These are phyloP conservation scores for Drosophila tsacasi DNA, from an alignment of 1,140 invertebrate species.

Conservation along the genomic window DNA sequence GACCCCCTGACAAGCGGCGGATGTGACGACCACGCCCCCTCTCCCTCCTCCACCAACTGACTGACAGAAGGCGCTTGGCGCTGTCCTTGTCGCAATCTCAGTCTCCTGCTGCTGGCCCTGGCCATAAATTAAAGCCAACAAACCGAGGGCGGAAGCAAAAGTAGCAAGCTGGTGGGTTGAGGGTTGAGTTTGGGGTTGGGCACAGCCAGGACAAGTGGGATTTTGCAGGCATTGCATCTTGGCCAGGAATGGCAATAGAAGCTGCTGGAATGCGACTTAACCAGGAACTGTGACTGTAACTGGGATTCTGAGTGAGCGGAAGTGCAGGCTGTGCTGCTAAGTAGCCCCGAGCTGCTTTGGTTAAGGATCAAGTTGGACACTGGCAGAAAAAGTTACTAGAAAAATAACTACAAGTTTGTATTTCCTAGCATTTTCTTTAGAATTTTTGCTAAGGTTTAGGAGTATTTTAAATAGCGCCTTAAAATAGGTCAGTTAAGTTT, in stretches of 20 bases:
- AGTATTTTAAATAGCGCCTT: conserved; percentile 72
- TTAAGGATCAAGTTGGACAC: conserved; percentile 67
- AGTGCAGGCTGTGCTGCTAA: conserved; percentile 71
- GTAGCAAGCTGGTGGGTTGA: conserved; percentile 44
- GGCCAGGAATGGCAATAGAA: conserved; percentile 14
- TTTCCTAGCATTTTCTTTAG: background rate
- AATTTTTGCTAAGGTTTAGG: fast-evolving
- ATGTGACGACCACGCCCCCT: conserved; percentile 52
- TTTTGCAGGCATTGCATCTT: conserved; percentile 77
- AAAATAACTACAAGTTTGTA: no score
- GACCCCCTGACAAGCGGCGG: conserved; percentile 63
- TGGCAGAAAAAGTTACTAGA: background rate
- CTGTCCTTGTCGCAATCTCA: conserved; percentile 31
- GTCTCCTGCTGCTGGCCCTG: conserved; percentile 58
- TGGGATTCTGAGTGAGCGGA: conserved; percentile 40
- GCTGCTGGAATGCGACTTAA: background rate
- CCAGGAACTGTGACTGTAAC: conserved; percentile 23
- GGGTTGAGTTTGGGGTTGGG: conserved; percentile 11
- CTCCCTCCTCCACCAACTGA: conserved; percentile 5
- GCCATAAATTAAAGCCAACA: conserved; percentile 80
- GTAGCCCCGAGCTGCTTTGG: conserved; percentile 62
- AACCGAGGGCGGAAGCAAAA: conserved; percentile 70
- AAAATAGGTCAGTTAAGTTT: background rate
- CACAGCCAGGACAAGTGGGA: conserved; percentile 60
- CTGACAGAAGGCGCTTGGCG: conserved; percentile 65